A percentile compares a stretch with the other conserved stretches of the same genome.
Conservation (phyloP, 2,797 vertebrate genomes). For the Octomys mimax region DNA sequence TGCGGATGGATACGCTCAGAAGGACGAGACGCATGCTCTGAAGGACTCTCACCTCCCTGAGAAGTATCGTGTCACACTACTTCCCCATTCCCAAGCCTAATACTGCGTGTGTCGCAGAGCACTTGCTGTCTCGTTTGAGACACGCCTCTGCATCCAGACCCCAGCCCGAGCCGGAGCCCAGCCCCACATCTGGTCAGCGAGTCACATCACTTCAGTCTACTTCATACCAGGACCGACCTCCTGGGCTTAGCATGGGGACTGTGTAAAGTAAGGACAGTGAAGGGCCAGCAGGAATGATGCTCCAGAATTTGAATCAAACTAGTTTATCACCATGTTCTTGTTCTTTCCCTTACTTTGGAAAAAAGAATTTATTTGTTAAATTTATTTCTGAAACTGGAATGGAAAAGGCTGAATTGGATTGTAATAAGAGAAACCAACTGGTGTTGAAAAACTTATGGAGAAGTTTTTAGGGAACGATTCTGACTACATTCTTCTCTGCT, state of each 20-base stretch:
- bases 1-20: constrained; percentile 25
- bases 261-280: not conserved
- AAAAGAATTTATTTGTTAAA: constrained; percentile 57
- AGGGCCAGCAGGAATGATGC: not conserved
- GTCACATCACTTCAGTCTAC: not conserved
- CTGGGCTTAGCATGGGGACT: not conserved
- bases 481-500: constrained; percentile 60
- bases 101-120: not conserved
- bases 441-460: constrained; percentile 63
- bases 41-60: not conserved
- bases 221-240: not conserved
- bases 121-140: not conserved
- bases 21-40: not conserved
- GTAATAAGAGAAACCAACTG: constrained; percentile 64
- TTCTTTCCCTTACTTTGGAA: constrained; percentile 9
- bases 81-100: not conserved
- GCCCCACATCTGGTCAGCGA: not conserved
- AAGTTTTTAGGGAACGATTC: not conserved
- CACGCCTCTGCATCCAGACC: not conserved
- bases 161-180: not conserved
- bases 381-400: constrained; percentile 71
- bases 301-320: not conserved
- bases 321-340: not conserved
- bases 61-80: not conserved
- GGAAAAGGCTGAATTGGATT: constrained; percentile 46